Evolutionary conservation across 2,888 invertebrate genomes (phyloP).

Genomic region (Fissipunctia ypsillon): DNA sequence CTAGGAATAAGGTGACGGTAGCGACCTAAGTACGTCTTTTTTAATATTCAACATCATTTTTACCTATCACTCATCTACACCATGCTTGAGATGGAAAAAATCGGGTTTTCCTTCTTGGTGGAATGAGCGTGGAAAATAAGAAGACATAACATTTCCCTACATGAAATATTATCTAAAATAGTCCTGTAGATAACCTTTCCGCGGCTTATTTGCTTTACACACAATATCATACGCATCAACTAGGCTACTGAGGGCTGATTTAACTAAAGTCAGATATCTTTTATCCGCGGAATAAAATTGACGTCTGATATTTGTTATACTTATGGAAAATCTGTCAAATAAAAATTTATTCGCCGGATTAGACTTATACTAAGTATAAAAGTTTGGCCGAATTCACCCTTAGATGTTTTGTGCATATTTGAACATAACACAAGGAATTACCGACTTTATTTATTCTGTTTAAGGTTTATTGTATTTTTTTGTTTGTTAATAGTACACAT

Average conservation of each 20-base stretch:
- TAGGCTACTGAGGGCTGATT: conserved; percentile 47
- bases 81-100: neutral
- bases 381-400: no score
- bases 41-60: neutral
- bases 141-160: conserved; percentile 24
- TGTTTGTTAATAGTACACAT: conserved; percentile 26
- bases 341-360: no score
- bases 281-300: no score
- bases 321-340: no score
- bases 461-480: conserved; percentile 30
- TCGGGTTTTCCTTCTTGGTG: neutral
- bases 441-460: conserved; percentile 21
- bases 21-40: neutral
- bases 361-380: no score
- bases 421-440: conserved; percentile 17
- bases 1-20: no score
- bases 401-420: conserved; percentile 52
- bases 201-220: conserved; percentile 47
- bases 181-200: conserved; percentile 29
- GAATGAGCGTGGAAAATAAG: conserved; percentile 19
- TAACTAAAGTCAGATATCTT: no score
- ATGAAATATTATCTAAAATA: conserved; percentile 46
- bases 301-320: no score
- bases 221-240: conserved; percentile 65
- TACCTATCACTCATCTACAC: neutral